phyloP scores from a whole-genome alignment of 2,888 invertebrate genomes.

The Hirtodrosophila confusa region DNA sequence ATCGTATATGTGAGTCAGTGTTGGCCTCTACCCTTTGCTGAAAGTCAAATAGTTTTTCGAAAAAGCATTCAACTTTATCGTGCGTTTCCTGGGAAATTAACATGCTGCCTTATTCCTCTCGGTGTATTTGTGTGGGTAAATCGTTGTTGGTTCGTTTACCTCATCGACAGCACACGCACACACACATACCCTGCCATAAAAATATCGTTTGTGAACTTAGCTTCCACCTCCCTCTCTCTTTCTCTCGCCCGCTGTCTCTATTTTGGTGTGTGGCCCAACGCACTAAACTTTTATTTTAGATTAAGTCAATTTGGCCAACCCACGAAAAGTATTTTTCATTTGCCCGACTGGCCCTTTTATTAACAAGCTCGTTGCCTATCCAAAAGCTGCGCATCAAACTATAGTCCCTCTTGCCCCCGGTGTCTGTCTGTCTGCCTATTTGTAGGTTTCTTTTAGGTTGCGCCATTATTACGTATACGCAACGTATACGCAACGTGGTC shows the following conservation, averaged over 20 bases:
- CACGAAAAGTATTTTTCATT: conserved; percentile 71
- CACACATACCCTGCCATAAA: conserved; percentile 46
- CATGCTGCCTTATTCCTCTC: conserved; percentile 53
- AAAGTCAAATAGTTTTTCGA: conserved; percentile 76
- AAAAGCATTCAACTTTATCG: conserved; percentile 79
- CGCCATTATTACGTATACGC: conserved; percentile 55
- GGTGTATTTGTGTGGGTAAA: conserved; percentile 20
- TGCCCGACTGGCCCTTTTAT: conserved; percentile 70
- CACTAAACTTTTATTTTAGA: conserved; percentile 79
- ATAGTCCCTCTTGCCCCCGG: conserved; percentile 24
- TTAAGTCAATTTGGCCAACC: conserved; percentile 74
- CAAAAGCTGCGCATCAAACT: conserved; percentile 59
- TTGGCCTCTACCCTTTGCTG: conserved; percentile 53
- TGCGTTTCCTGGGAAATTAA: conserved; percentile 81
- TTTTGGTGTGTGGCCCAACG: conserved; percentile 41
- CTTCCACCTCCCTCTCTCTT: not conserved
- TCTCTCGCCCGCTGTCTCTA: not conserved
- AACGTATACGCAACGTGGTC: conserved; percentile 54
- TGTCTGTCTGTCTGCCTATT: conserved; percentile 4
- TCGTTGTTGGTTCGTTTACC: conserved; percentile 56
- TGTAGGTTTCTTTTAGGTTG: conserved; percentile 18
- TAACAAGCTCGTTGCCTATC: conserved; percentile 51
- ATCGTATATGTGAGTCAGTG: conserved; percentile 29
- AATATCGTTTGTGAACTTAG: conserved; percentile 56
- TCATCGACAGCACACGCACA: conserved; percentile 38